Percentiles rank a stretch among this genome's conserved stretches.
Evolutionary conservation across 1,140 invertebrate genomes (phyloP).

Genomic region (Drosophila virilis): DNA sequence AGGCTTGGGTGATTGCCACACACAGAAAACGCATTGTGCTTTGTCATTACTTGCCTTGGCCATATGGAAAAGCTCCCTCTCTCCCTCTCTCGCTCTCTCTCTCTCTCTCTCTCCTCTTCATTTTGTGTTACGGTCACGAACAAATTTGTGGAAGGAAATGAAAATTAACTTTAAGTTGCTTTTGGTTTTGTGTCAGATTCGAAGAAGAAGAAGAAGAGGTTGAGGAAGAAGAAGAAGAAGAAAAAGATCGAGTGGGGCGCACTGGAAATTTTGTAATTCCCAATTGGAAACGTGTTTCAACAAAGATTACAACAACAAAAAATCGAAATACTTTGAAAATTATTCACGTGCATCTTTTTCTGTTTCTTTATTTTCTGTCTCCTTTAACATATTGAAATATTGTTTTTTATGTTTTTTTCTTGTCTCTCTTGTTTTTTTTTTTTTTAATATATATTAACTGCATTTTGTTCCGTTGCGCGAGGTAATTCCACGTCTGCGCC

Average conservation of each 20-base stretch:
- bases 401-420: neutral
- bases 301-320: neutral
- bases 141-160: slow-evolving; percentile 62
- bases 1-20: slow-evolving; percentile 41
- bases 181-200: slow-evolving; percentile 12
- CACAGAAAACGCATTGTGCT: slow-evolving; percentile 46
- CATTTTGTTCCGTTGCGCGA: slow-evolving; percentile 22
- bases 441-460: slow-evolving; percentile 28
- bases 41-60: slow-evolving; percentile 70
- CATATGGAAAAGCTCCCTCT: slow-evolving; percentile 43
- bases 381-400: slow-evolving; percentile 18
- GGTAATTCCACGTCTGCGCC: slow-evolving; percentile 21
- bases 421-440: neutral
- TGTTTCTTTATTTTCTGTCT: neutral
- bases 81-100: no score
- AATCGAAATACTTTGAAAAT: slow-evolving; percentile 10
- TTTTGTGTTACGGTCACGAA: slow-evolving; percentile 46
- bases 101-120: neutral
- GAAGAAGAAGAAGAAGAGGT: neutral
- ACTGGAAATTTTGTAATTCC: slow-evolving; percentile 72
- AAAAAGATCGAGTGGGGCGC: neutral
- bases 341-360: slow-evolving; percentile 23
- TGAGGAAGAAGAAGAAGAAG: no score
- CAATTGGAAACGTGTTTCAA: slow-evolving; percentile 64
- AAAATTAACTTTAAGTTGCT: slow-evolving; percentile 49